Base-by-base conservation (phyloP, 2,888 invertebrate species). In the Plebejus anna region DNA sequence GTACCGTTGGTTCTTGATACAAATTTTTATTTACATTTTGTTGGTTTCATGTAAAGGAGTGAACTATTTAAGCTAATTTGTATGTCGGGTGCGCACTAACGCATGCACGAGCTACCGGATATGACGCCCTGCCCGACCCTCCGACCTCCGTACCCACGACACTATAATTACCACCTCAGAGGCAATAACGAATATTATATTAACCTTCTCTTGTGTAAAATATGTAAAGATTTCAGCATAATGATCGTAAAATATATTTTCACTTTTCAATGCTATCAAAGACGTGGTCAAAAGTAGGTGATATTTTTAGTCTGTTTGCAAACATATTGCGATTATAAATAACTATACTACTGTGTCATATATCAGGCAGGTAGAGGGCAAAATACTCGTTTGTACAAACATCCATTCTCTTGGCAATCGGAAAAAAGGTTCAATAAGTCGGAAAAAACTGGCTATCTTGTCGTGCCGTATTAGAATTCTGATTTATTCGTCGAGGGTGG, bases 401-500 rank as follows among this genome's bases (percentile, higher is more conserved):
- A 80, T 61, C 79, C 73, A 77, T 76, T 78, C 75, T 79, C 78
- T 81, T 79, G 78, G 77, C 73, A 73, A 80, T 81, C 79, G 83
- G 83, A 82, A 86, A 87, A 66, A 86, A 87, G 82, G 88, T 87
- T 88, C 87, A 91, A 90, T 90, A 90, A 89, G 84, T 83, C 86
- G 87, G 88, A 90, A 92, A 90, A 90, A 86, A 87, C 89, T 89
- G 87, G 86, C 88, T 88, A 88, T 89, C 88, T 85, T 88, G 89
- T 90, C 89, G 86, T 87, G 87, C 87, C 84, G 88, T 90, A 91
- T 91, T 90, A 89, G 87, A 89, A 72, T 88, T 90, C 89, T 93
- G 93, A 92, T 93, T 92, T 93, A 92, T 93, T 88, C 87, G 84
- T 82, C 81, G 86, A 84, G 92, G 91, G 90, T 89, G 91, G 91